phyloP scores from a whole-genome alignment of 2,113 vertebrate species.

The Poeciliopsis prolifica region DNA sequence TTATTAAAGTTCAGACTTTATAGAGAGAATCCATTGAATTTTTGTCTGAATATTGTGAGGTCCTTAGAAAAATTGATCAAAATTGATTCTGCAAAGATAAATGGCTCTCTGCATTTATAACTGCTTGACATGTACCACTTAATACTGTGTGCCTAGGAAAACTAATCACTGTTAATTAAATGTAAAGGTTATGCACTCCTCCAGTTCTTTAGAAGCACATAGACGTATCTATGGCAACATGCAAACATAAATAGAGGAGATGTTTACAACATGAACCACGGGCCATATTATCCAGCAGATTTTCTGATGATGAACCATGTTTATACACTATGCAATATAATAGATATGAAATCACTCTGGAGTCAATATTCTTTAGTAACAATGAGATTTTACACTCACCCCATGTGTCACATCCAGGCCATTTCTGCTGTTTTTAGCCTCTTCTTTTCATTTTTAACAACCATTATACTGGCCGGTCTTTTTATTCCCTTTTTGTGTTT shows the following conservation, averaged over 20 bases:
- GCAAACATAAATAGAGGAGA: not conserved
- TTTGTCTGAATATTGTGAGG: no score
- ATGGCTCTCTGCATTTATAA: not conserved
- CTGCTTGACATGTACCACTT: not conserved
- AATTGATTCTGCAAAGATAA: no score
- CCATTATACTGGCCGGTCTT: not conserved
- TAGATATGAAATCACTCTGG: not conserved
- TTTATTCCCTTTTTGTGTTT: not conserved
- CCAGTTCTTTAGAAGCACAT: no score
- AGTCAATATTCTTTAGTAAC: not conserved
- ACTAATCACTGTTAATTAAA: not conserved
- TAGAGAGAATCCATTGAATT: no score
- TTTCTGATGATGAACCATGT: not conserved
- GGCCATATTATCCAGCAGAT: not conserved
- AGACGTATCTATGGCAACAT: not conserved
- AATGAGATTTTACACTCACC: conserved; percentile 27
- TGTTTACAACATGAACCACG: not conserved
- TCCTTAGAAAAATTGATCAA: no score
- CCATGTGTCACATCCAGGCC: conserved; percentile 3
- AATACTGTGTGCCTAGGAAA: not conserved
- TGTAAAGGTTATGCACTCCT: not conserved
- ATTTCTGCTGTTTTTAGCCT: not conserved
- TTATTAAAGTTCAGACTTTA: not conserved
- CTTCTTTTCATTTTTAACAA: not conserved
- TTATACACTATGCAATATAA: not conserved